These are phyloP conservation scores for Premnoplex brunnescens DNA, from an alignment of 2,797 vertebrate species.

Conservation along the genomic window DNA sequence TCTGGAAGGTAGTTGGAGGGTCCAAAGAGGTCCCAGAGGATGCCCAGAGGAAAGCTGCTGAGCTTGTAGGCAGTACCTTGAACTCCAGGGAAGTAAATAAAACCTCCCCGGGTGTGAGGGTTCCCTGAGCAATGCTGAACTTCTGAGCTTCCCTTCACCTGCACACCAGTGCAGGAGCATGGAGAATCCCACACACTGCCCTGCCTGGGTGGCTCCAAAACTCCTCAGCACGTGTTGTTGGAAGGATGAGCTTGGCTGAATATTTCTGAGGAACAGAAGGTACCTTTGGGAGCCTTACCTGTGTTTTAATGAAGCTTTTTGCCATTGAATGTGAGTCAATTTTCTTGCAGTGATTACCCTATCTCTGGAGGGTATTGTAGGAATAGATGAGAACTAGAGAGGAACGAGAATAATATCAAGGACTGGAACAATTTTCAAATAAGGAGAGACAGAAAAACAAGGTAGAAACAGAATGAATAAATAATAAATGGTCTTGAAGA, in stretches of 20 bases:
- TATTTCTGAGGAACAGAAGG: not conserved
- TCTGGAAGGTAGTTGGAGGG: not conserved
- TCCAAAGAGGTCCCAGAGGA: not conserved
- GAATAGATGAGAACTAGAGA: constrained; percentile 38
- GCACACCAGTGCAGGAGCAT: fast-evolving
- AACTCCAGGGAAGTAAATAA: not conserved
- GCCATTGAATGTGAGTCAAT: constrained; percentile 43
- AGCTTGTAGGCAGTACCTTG: not conserved
- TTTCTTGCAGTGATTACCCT: constrained; percentile 56
- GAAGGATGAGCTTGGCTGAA: not conserved
- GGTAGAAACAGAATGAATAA: constrained; percentile 54
- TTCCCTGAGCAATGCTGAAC: fast-evolving
- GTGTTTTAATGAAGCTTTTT: constrained; percentile 61
- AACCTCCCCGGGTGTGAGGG: fast-evolving
- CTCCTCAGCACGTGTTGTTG: fast-evolving
- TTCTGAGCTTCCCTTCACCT: fast-evolving
- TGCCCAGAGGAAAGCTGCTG: not conserved
- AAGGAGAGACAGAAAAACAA: constrained; percentile 52
- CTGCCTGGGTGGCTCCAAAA: not conserved
- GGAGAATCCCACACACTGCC: not conserved
- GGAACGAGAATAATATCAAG: constrained; percentile 33
- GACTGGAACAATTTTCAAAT: constrained; percentile 27
- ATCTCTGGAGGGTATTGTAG: constrained; percentile 45
- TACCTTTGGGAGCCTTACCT: constrained; percentile 42
- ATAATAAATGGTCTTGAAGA: constrained; percentile 56